Evolutionary conservation across 2,888 invertebrate species (phyloP).

Genomic region (Sicus ferrugineus): DNA sequence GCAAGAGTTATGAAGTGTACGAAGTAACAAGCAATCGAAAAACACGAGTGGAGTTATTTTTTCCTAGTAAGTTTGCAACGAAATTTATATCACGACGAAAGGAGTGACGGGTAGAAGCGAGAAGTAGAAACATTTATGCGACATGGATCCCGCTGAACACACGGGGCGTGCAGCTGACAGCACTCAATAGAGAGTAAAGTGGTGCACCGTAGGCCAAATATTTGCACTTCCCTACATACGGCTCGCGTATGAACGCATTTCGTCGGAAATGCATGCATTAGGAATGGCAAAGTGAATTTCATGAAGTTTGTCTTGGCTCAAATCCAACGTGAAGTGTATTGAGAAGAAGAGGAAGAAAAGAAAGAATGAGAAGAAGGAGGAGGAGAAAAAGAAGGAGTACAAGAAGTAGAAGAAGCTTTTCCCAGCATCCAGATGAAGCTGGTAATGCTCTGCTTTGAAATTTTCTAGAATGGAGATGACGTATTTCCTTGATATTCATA

Average conservation of each 20-base stretch:
- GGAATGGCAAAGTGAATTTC: background rate
- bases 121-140: background rate
- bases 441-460: too few species aligned
- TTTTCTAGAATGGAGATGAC: too few species aligned
- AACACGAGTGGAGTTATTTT: background rate
- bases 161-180: background rate
- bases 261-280: background rate
- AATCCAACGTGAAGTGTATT: conserved; percentile 4
- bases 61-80: background rate
- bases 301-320: background rate
- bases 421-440: too few species aligned
- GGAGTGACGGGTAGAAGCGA: too few species aligned
- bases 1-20: background rate
- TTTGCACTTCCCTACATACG: background rate
- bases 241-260: background rate
- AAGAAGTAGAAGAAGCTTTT: background rate
- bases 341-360: background rate
- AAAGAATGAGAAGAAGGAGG: background rate
- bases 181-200: background rate
- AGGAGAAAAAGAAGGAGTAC: background rate
- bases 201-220: conserved; percentile 1
- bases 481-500: too few species aligned
- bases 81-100: conserved; percentile 1
- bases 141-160: background rate
- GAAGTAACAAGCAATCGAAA: background rate